These are phyloP conservation scores for Columba janthina DNA, from an alignment of 2,113 vertebrate genomes.

Conservation along the genomic window DNA sequence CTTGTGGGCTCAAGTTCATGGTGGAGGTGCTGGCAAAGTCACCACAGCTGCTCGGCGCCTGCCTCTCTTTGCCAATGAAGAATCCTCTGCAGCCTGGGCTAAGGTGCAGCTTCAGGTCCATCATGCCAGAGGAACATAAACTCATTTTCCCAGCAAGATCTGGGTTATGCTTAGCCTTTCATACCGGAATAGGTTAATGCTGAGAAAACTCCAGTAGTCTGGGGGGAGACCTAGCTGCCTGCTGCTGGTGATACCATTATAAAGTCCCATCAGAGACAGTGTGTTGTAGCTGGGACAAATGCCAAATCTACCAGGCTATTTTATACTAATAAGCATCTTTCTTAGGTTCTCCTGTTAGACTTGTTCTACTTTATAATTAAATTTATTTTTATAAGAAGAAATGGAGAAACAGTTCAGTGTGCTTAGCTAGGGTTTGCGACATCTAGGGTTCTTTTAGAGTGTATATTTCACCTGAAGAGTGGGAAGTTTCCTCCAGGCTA, in stretches of 20 bases:
- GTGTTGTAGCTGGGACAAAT: not conserved
- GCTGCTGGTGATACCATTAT: not conserved
- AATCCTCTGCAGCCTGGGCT: not conserved
- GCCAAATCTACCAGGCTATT: not conserved
- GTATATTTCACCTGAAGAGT: not conserved
- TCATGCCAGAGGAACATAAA: not conserved
- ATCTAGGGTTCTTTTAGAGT: not conserved
- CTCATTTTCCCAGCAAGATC: not conserved
- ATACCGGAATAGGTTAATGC: not conserved
- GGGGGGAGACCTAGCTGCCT: not conserved
- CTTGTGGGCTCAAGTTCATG: not conserved
- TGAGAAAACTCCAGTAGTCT: not conserved
- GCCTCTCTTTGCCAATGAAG: not conserved
- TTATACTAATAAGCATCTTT: not conserved
- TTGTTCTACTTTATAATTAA: not conserved
- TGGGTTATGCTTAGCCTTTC: not conserved
- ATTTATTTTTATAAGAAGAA: not conserved
- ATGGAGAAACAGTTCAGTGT: not conserved
- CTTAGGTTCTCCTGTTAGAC: not conserved
- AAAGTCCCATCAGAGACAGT: not conserved
- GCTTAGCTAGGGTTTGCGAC: not conserved
- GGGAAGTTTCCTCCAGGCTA: not conserved
- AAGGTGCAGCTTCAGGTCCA: not conserved
- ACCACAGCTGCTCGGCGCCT: rapidly evolving
- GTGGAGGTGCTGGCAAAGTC: not conserved